phyloP scores from a whole-genome alignment of 2,888 invertebrate species.

The Amiota mariae region DNA sequence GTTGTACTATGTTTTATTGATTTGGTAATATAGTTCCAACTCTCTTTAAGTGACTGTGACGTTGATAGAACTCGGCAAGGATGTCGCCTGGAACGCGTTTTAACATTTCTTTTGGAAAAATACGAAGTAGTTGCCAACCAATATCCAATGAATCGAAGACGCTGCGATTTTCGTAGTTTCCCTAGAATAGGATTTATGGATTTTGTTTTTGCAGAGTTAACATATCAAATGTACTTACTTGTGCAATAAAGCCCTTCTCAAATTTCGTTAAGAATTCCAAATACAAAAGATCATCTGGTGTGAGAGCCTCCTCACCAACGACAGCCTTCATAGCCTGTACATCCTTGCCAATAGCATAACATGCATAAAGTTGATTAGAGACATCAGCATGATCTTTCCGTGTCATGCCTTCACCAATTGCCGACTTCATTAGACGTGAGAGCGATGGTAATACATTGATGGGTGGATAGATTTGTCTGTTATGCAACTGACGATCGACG shows the following conservation, averaged over 20 bases:
- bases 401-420: constrained; percentile 99
- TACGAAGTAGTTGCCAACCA: constrained; percentile 98
- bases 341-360: constrained; percentile 99
- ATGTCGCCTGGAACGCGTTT: constrained; percentile 96
- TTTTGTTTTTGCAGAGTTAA: not conserved
- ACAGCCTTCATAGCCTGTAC: constrained; percentile 99
- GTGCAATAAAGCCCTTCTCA: constrained; percentile 99
- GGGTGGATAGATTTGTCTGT: constrained; percentile 98
- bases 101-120: constrained; percentile 99
- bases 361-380: constrained; percentile 99
- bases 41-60: not conserved
- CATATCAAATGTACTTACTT: constrained; percentile 73
- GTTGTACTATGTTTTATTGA: too few relatives aligned
- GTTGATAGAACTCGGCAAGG: constrained; percentile 95
- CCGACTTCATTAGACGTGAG: constrained; percentile 99
- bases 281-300: constrained; percentile 97
- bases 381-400: constrained; percentile 99
- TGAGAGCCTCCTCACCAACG: constrained; percentile 97
- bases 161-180: constrained; percentile 98
- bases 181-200: constrained; percentile 73
- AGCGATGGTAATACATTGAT: constrained; percentile 98
- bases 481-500: constrained; percentile 98
- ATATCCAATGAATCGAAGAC: constrained; percentile 99
- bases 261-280: constrained; percentile 98
- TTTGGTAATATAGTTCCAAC: not conserved